Base-by-base conservation (phyloP, 30 jellyfish, hydroid and myxozoan species). In the Rhopilema esculentum region DNA sequence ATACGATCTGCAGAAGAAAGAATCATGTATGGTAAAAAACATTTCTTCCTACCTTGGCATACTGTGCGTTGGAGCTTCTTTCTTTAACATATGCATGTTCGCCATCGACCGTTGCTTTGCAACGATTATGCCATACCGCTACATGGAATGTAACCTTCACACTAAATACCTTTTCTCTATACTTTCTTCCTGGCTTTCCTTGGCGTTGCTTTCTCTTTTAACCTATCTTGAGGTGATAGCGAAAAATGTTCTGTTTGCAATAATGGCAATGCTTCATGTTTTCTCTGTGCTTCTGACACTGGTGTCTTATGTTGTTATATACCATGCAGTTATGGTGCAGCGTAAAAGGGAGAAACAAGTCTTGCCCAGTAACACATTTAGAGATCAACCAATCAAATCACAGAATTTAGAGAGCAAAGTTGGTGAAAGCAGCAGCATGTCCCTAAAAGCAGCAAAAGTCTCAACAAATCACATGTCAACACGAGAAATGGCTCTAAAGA, bases 61-160 rank as follows among this genome's bases (percentile, higher is more conserved):
- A 12, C 49, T 83, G 25, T 83, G 85, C 84, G 79, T 83, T 19
- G 78, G 72, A 50, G 85, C 85, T n/a, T 83, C 91, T 15, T 69
- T 83, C 48, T 26, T 70, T 30, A 70, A 69, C 25, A 83, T 30
- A 1, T 69, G 72, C 24, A 31, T 83, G 77, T 83, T 83, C 50
- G 91, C 85, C 20, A 24, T 71, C 23, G 91, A 83, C 21, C 91
- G 91, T 22, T 71, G 84, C 70, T 83, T 67, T 26, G 91, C 91
- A 26, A n/a, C 71, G 2, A 18, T 52, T 1, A 66, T 40, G 85
- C 91, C 91, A 27, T 69, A 31, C 57, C 20, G 64, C 48, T 83
- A 83, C 79, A 16, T 24, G 4, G 77, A n/a, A 2, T 50, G 25
- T 9, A 70, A 23, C 65, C 48, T 69, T 1, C 28, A 50, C 69